A percentile compares a stretch with the other conserved stretches of the same genome.
Conservation (phyloP, 2,113 vertebrate species). For the Donacobius atricapilla region DNA sequence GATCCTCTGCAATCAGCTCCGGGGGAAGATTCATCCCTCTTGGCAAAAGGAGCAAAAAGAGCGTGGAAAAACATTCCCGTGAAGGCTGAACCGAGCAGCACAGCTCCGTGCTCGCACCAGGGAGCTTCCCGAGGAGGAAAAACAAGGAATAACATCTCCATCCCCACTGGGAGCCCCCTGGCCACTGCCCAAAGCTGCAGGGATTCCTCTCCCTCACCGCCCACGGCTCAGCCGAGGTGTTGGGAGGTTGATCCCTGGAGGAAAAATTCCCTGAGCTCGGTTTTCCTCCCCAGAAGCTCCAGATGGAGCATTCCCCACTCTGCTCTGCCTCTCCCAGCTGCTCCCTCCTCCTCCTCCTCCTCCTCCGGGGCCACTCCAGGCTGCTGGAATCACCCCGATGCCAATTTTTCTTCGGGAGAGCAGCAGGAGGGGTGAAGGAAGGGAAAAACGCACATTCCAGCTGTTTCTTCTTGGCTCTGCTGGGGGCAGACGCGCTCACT, state of each 20-base stretch:
- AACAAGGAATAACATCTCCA: not conserved
- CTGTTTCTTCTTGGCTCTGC: not conserved
- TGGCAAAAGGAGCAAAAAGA: not conserved
- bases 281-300: not conserved
- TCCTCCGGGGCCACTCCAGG: not conserved
- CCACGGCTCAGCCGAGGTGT: not conserved
- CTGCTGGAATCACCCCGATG: not conserved
- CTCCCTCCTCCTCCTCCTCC: not conserved
- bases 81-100: not conserved
- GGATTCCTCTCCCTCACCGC: not conserved
- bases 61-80: not conserved
- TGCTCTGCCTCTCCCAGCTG: not conserved
- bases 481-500: not conserved
- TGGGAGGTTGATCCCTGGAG: rapidly evolving
- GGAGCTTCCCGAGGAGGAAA: not conserved
- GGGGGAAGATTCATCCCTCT: not conserved
- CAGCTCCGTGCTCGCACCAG: not conserved
- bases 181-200: not conserved
- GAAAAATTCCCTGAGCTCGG: not conserved
- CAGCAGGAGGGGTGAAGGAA: not conserved
- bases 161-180: not conserved
- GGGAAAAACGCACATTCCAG: rapidly evolving
- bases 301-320: not conserved
- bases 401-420: not conserved
- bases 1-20: not conserved